A percentile compares a stretch with the other conserved stretches of the same genome.
Evolutionary conservation across 2,113 vertebrate genomes (phyloP).

Genomic region (Stigmatopora argus): DNA sequence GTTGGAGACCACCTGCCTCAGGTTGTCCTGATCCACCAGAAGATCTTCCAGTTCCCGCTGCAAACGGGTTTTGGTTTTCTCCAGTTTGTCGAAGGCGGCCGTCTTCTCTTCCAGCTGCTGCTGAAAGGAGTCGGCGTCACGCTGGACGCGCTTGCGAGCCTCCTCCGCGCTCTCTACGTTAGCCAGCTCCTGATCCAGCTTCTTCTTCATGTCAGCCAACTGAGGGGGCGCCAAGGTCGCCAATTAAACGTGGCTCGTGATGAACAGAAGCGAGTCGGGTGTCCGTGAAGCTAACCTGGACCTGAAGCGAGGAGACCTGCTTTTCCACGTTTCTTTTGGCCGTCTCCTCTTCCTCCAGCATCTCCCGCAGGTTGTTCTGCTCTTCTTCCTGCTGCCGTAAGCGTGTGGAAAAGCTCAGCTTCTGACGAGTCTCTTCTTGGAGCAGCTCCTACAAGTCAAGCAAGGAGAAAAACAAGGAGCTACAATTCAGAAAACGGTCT

Average conservation of each 20-base stretch:
- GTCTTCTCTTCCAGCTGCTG: slow-evolving; percentile 85
- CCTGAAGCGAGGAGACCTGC: slow-evolving; percentile 80
- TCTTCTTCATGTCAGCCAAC: slow-evolving; percentile 87
- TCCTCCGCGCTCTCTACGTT: slow-evolving; percentile 81
- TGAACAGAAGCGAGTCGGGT: neutral
- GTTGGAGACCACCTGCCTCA: slow-evolving; percentile 84
- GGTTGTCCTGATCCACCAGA: slow-evolving; percentile 84
- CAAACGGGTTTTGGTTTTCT: slow-evolving; percentile 91
- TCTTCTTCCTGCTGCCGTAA: slow-evolving; percentile 89
- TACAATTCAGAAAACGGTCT: neutral
- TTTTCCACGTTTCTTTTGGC: slow-evolving; percentile 84
- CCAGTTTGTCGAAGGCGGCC: slow-evolving; percentile 85
- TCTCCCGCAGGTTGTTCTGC: slow-evolving; percentile 81
- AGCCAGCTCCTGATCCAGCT: slow-evolving; percentile 79
- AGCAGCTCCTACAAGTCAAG: slow-evolving; percentile 76
- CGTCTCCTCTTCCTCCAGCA: slow-evolving; percentile 93
- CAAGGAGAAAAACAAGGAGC: neutral
- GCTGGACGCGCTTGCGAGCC: slow-evolving; percentile 79
- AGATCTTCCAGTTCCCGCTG: slow-evolving; percentile 95
- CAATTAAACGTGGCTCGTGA: neutral
- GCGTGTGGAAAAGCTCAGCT: slow-evolving; percentile 81
- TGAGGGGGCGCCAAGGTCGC: slow-evolving; percentile 29
- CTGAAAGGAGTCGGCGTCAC: slow-evolving; percentile 78
- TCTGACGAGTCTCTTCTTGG: slow-evolving; percentile 92
- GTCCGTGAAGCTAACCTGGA: slow-evolving; percentile 75